phyloP scores from a whole-genome alignment of 2,888 invertebrate genomes.

The Acrobasis repandana region DNA sequence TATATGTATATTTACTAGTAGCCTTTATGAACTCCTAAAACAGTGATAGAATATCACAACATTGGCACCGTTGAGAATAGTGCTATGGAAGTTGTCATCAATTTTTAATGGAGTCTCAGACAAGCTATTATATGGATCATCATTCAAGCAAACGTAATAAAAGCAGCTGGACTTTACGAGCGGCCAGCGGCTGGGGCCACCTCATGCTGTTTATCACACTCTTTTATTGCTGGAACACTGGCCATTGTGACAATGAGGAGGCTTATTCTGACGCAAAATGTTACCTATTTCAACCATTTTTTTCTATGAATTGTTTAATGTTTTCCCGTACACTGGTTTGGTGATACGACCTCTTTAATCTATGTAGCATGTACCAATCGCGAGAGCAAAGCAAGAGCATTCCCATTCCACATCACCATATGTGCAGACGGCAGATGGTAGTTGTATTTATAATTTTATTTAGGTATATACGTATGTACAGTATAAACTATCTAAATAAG shows the following conservation, averaged over 20 bases:
- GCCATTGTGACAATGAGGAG: neutral
- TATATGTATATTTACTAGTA: too few relatives aligned
- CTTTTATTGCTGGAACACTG: constrained; percentile 48
- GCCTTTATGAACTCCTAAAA: too few relatives aligned
- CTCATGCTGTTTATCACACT: constrained; percentile 53
- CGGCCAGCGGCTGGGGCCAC: constrained; percentile 46
- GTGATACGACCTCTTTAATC: neutral
- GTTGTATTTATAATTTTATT: too few relatives aligned
- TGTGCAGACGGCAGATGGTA: too few relatives aligned
- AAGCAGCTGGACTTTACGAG: constrained; percentile 68
- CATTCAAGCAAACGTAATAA: constrained; percentile 62
- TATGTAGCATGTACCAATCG: too few relatives aligned
- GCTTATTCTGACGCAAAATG: neutral
- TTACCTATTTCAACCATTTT: neutral
- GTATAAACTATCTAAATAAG: too few relatives aligned
- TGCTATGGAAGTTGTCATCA: constrained; percentile 49
- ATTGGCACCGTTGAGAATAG: constrained; percentile 22
- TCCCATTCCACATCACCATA: too few relatives aligned
- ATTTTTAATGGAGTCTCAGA: constrained; percentile 52
- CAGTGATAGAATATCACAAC: neutral
- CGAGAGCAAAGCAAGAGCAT: too few relatives aligned
- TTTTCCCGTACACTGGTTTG: too few relatives aligned
- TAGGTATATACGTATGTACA: too few relatives aligned
- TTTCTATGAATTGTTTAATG: neutral
- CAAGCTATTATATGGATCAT: constrained; percentile 60